These are phyloP conservation scores for Ramazzottius varieornatus DNA, from an alignment of 2,888 invertebrate species.

Conservation along the genomic window DNA sequence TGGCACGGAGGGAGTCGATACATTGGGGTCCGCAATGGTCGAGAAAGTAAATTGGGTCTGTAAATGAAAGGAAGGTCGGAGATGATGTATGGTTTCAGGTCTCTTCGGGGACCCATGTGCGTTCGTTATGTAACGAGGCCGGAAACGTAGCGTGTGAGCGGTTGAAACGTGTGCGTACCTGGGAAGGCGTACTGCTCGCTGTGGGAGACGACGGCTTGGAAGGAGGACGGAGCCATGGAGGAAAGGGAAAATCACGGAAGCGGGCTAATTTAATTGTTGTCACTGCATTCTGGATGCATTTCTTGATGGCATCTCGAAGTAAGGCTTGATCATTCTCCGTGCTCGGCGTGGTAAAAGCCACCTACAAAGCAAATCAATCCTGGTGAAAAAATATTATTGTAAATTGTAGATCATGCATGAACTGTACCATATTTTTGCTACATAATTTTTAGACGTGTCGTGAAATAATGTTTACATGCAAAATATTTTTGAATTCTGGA, in stretches of 20 bases:
- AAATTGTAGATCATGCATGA: too few relatives aligned
- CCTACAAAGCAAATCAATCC: too few relatives aligned
- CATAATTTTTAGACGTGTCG: too few relatives aligned
- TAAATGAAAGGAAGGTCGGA: background rate
- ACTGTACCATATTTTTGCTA: too few relatives aligned
- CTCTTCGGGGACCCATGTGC: too few relatives aligned
- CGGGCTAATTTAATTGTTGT: background rate
- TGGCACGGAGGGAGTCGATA: background rate
- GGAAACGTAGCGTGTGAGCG: too few relatives aligned
- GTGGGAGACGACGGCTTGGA: background rate
- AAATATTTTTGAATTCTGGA: too few relatives aligned
- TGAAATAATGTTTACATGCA: too few relatives aligned
- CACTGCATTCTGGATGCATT: background rate
- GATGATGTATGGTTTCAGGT: background rate
- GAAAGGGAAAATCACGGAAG: slow-evolving; percentile 1
- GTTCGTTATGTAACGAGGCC: too few relatives aligned
- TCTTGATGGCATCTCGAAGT: background rate
- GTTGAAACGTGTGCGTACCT: background rate
- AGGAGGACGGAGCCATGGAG: background rate
- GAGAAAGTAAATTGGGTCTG: background rate
- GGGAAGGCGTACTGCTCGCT: background rate
- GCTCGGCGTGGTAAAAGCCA: too few relatives aligned
- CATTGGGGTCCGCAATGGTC: background rate
- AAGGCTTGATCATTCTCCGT: background rate
- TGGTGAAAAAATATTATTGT: too few relatives aligned